Conservation (phyloP, 2,797 vertebrate species). For the Tokudaia muenninki region DNA sequence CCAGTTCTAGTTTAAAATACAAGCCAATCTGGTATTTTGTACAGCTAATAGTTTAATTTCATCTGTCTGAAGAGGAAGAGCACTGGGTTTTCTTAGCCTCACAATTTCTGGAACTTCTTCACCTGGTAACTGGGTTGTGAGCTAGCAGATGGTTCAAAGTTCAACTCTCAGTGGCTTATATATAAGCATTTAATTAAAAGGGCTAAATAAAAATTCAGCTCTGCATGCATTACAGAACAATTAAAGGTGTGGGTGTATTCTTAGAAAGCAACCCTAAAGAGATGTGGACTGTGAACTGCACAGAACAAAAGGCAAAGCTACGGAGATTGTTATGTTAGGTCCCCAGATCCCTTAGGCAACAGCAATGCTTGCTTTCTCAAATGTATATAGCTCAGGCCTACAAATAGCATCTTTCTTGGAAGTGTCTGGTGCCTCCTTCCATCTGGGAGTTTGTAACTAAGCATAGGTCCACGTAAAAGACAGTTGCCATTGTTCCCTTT, state of each 20-base stretch:
- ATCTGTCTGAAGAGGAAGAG: constrained; percentile 18
- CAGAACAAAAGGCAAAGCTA: constrained; percentile 25
- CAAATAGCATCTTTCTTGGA: constrained; percentile 22
- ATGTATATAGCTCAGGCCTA: background rate
- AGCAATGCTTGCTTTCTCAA: constrained; percentile 17
- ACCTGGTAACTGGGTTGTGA: constrained; percentile 5
- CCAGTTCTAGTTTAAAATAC: constrained; percentile 64
- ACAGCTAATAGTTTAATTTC: constrained; percentile 16
- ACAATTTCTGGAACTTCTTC: constrained; percentile 38
- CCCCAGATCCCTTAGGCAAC: background rate
- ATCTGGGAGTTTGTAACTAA: constrained; percentile 60
- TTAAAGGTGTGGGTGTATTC: constrained; percentile 58
- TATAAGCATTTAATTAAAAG: constrained; percentile 61
- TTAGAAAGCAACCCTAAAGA: constrained; percentile 47
- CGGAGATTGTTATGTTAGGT: background rate
- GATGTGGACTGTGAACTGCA: background rate
- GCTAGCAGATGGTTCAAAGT: constrained; percentile 45
- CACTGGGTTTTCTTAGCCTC: background rate
- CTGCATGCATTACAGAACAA: constrained; percentile 19
- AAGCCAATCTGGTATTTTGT: constrained; percentile 60
- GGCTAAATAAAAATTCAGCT: constrained; percentile 39
- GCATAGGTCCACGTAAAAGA: background rate
- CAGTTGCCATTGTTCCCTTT: background rate
- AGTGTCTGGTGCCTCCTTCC: constrained; percentile 21
- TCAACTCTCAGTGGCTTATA: background rate